Base-by-base conservation (phyloP, 2,113 vertebrate species). In the Arenaria interpres region DNA sequence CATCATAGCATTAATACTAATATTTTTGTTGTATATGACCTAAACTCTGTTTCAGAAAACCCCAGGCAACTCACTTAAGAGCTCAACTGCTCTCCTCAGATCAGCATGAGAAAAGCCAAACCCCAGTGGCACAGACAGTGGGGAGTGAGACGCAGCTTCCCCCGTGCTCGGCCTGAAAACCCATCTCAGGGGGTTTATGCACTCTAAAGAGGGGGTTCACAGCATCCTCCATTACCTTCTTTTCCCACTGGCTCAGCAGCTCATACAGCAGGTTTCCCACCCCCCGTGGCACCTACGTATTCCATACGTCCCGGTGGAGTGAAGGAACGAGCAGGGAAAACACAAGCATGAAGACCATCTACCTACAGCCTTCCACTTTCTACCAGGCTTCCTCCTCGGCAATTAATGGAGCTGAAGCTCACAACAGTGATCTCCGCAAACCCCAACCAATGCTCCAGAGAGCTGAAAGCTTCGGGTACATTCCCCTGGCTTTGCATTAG, bases 1-100 rank as follows among this genome's bases (percentile, higher is more conserved):
- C 82, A 90, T 81, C 43, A 45, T 1, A 56, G 7, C 50, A 39
- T 72, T 91, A 91, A 91, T 68, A 64, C 51, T 32, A 67, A 95
- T 85, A 63, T 77, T 80, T 77, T n/a, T 51, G 39, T 93, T 89
- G 74, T 33, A 64, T 23, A 54, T 33, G 46, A 89, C 54, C 77
- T 60, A 73, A 91, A 64, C 50, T 23, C 39, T 32, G 88, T 57
- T 48, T 95, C 41, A 83, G 57, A 76, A 86, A 94, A 85, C 60
- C 66, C 83, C 86, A 72, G 89, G 86, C 77, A 90, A 80, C 1
- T 50, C 2, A 73, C 69, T 75, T 76, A 66, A 89, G 87, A 89
- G 30, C 57, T 91, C 71, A 30, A 45, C 53, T 79, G 60, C 73
- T 93, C 45, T 88, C 66, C 79, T 92, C 37, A 37, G 30, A 69